Evolutionary conservation across 2,113 vertebrate genomes (phyloP).

Genomic region (Elgaria multicarinata): DNA sequence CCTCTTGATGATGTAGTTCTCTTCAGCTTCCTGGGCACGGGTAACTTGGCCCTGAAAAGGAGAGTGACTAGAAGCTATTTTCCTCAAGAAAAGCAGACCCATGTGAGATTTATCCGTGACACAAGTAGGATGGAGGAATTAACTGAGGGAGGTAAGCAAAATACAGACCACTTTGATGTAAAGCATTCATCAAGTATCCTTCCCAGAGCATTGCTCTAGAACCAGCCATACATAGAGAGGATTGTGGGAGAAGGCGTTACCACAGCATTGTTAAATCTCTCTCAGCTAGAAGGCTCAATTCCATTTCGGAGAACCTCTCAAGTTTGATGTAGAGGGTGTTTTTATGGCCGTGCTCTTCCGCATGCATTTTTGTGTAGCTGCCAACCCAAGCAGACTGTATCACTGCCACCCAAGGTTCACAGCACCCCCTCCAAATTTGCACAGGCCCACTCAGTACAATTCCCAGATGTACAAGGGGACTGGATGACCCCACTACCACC

Average conservation of each 20-base stretch:
- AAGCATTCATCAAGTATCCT: neutral
- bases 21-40: conserved; percentile 92
- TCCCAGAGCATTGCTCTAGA: neutral
- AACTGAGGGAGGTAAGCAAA: neutral
- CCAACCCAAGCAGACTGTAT: neutral
- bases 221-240: neutral
- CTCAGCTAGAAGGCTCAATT: neutral
- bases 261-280: neutral
- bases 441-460: neutral
- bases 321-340: neutral
- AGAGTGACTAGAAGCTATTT: neutral
- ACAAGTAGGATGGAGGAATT: neutral
- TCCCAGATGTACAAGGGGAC: neutral
- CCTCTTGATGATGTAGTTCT: conserved; percentile 94
- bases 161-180: neutral
- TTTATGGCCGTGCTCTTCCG: neutral
- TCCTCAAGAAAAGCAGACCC: neutral
- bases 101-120: neutral
- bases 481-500: too few relatives aligned
- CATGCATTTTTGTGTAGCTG: neutral
- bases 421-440: neutral
- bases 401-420: neutral
- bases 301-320: too few relatives aligned
- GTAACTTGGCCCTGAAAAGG: conserved; percentile 90
- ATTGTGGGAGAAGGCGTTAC: neutral